Evolutionary conservation across 2,797 vertebrate species (phyloP).

Genomic region (Hephaestus fuliginosus): DNA sequence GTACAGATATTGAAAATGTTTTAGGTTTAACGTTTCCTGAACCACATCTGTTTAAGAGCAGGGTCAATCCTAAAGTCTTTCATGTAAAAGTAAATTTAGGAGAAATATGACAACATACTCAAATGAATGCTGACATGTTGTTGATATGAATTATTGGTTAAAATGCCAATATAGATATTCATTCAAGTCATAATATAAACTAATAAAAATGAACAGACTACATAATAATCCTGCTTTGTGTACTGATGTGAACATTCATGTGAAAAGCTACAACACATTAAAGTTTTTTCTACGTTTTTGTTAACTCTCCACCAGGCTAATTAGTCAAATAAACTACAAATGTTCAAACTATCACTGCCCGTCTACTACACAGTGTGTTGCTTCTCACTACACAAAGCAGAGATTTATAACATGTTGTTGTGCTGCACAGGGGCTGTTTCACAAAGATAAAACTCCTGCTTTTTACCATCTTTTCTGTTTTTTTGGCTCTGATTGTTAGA

Average conservation of each 20-base stretch:
- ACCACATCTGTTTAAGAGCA: background rate
- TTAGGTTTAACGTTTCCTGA: too few species aligned
- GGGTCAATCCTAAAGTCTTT: too few species aligned
- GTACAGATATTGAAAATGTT: too few species aligned
- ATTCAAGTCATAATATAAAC: background rate
- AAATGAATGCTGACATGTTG: too few species aligned
- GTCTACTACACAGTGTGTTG: background rate
- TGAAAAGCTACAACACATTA: too few species aligned
- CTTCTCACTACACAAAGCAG: background rate
- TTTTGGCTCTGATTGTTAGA: background rate
- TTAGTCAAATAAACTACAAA: background rate
- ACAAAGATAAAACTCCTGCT: conserved; percentile 4
- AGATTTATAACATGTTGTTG: background rate
- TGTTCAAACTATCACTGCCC: background rate
- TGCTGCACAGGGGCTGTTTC: conserved; percentile 11
- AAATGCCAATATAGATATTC: background rate
- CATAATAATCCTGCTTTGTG: too few species aligned
- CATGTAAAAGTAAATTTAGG: too few species aligned
- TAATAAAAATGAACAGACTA: too few species aligned
- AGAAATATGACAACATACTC: too few species aligned
- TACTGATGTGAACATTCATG: too few species aligned
- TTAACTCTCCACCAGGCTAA: too few species aligned
- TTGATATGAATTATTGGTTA: too few species aligned
- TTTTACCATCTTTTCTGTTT: background rate
- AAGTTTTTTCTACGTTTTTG: background rate